Percentiles rank a stretch among this genome's conserved stretches.
Conservation (phyloP, 2,888 invertebrate genomes). For the Tachystola acroxantha region DNA sequence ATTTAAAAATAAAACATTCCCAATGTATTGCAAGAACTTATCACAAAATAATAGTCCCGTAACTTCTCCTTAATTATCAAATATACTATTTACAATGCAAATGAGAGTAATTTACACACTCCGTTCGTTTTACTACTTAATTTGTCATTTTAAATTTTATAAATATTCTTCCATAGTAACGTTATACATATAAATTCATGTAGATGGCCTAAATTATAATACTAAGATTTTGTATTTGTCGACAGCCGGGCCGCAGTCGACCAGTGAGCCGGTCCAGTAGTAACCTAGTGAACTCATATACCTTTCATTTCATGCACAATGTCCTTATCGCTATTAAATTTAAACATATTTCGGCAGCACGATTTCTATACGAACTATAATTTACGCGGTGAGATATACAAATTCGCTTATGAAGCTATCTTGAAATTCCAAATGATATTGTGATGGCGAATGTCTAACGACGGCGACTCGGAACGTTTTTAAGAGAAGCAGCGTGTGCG, state of each 20-base stretch:
- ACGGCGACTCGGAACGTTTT: constrained; percentile 50
- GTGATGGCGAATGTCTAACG: constrained; percentile 22
- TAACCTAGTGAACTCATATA: constrained; percentile 26
- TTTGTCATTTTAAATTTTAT: constrained; percentile 60
- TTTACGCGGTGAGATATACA: constrained; percentile 60
- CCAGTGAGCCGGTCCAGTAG: constrained; percentile 1
- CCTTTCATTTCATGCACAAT: constrained; percentile 34
- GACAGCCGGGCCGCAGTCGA: constrained; percentile 21
- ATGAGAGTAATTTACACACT: constrained; percentile 61
- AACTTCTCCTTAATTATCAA: constrained; percentile 46
- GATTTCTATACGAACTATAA: constrained; percentile 53
- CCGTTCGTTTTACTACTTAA: constrained; percentile 60
- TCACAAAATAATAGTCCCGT: constrained; percentile 50
- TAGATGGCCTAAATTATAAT: constrained; percentile 23
- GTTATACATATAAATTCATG: constrained; percentile 63
- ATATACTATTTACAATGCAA: constrained; percentile 72
- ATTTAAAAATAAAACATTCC: constrained; percentile 31
- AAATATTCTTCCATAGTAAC: constrained; percentile 59
- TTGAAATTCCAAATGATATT: constrained; percentile 34
- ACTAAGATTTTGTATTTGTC: constrained; percentile 36
- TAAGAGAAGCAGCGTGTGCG: constrained; percentile 48
- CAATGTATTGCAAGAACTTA: constrained; percentile 66
- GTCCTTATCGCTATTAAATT: constrained; percentile 36
- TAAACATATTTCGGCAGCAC: constrained; percentile 48
- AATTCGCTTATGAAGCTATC: constrained; percentile 51